A percentile compares a stretch with the other conserved stretches of the same genome.
Evolutionary conservation across 2,113 vertebrate genomes (phyloP).

Genomic region (Ailurus styani): DNA sequence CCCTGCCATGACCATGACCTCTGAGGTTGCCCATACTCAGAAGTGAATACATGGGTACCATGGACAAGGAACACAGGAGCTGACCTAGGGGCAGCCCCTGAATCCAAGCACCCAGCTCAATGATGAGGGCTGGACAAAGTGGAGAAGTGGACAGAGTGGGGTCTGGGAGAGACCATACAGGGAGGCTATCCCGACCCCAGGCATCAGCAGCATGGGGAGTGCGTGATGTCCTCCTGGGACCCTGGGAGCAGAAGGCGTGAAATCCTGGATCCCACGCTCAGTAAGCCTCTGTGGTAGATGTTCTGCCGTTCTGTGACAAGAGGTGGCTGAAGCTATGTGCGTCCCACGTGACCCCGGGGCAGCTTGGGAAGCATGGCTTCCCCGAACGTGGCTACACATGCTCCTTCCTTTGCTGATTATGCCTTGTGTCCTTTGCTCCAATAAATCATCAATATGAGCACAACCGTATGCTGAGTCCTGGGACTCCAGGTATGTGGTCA

Average conservation of each 20-base stretch:
- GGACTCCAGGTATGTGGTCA: neutral
- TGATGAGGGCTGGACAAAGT: neutral
- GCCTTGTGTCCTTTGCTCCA: neutral
- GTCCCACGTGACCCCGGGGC: accelerated
- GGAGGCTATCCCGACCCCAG: neutral
- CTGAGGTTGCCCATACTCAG: neutral
- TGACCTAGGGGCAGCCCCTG: neutral
- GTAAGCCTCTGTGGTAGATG: neutral
- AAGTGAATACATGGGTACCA: neutral
- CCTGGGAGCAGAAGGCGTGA: neutral
- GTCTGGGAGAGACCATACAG: neutral
- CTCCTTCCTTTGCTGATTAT: too few relatives aligned
- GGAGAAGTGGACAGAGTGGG: neutral
- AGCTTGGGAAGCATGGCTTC: neutral
- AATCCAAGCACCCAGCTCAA: neutral
- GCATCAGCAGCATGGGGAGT: neutral
- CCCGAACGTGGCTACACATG: accelerated
- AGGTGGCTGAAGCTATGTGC: neutral
- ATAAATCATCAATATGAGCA: neutral
- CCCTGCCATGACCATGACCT: neutral
- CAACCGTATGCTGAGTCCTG: neutral
- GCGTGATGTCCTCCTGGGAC: neutral
- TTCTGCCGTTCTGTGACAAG: neutral
- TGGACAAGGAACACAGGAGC: neutral
- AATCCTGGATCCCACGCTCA: neutral